Evolutionary conservation across 53 echinoderm and acorn worm species (phyloP).

Genomic region (Arbacia lixula): DNA sequence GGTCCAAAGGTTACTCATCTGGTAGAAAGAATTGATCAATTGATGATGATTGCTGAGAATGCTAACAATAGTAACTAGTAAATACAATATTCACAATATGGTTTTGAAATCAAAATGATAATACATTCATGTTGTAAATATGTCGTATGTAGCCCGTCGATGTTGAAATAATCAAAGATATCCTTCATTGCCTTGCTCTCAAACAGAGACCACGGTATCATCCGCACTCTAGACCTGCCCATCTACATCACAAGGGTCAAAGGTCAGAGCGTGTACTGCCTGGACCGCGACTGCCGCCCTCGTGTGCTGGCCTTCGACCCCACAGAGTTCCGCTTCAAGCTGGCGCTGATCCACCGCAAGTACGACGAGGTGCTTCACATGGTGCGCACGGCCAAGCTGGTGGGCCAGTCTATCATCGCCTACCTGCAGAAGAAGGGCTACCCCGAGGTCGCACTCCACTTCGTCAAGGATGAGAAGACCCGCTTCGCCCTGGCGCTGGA

Average conservation of each 20-base stretch:
- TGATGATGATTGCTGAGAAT: no score
- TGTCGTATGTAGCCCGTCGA: no score
- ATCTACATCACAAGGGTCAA: slow-evolving; percentile 99
- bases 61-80: no score
- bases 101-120: no score
- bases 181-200: no score
- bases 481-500: slow-evolving; percentile 94
- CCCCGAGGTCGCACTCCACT: slow-evolving; percentile 98
- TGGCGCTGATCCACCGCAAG: slow-evolving; percentile 96
- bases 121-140: no score
- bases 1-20: no score
- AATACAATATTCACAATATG: no score
- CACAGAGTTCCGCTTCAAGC: slow-evolving; percentile 95
- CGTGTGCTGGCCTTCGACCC: slow-evolving; percentile 95
- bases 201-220: slow-evolving; percentile 94
- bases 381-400: slow-evolving; percentile 96
- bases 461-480: slow-evolving; percentile 99
- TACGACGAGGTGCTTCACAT: slow-evolving; percentile 99
- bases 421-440: slow-evolving; percentile 99
- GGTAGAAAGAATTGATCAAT: no score
- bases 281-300: slow-evolving; percentile 96
- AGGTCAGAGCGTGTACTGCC: slow-evolving; percentile 95
- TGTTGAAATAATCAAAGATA: no score
- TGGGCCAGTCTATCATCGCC: slow-evolving; percentile 98
- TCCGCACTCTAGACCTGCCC: slow-evolving; percentile 94